Conservation (phyloP, 2,797 vertebrate genomes). For the Leptoclinus maculatus region DNA sequence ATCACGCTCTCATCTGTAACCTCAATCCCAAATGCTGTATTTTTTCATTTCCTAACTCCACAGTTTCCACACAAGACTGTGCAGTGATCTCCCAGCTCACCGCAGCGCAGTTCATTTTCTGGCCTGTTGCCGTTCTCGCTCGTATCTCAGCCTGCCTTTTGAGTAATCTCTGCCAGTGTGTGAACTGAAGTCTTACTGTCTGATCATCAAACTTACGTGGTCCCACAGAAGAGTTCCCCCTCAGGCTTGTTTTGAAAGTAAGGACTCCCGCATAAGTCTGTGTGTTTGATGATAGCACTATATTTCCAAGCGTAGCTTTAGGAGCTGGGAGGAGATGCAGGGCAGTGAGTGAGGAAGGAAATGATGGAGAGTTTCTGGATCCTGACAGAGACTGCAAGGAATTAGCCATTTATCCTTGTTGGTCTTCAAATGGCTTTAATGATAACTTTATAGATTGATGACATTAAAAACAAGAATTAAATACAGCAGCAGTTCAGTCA, state of each 20-base stretch:
- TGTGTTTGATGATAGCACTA: slow-evolving; percentile 83
- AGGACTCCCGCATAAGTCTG: slow-evolving; percentile 75
- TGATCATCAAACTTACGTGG: slow-evolving; percentile 75
- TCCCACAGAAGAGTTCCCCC: slow-evolving; percentile 69
- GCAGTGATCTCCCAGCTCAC: slow-evolving; percentile 51
- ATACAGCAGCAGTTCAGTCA: slow-evolving; percentile 16
- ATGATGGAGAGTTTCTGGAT: slow-evolving; percentile 53
- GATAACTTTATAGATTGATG: slow-evolving; percentile 52
- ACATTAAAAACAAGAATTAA: slow-evolving; percentile 26
- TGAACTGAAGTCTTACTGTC: slow-evolving; percentile 73
- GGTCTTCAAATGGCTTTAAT: slow-evolving; percentile 47
- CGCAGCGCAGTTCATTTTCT: slow-evolving; percentile 62
- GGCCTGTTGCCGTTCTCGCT: slow-evolving; percentile 34
- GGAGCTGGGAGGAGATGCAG: slow-evolving; percentile 49
- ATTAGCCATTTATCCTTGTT: slow-evolving; percentile 44
- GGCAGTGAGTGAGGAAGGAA: slow-evolving; percentile 41
- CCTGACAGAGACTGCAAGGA: slow-evolving; percentile 47
- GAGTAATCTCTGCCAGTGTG: slow-evolving; percentile 66
- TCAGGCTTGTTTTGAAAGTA: slow-evolving; percentile 74
- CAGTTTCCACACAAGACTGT: slow-evolving; percentile 57
- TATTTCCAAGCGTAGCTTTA: slow-evolving; percentile 63
- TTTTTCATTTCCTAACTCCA: slow-evolving; percentile 69
- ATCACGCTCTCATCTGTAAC: slow-evolving; percentile 71
- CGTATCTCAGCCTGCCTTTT: slow-evolving; percentile 53
- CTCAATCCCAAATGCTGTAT: slow-evolving; percentile 64